Evolutionary conservation across 2,113 vertebrate genomes (phyloP).

Genomic region (Neotragus moschatus): DNA sequence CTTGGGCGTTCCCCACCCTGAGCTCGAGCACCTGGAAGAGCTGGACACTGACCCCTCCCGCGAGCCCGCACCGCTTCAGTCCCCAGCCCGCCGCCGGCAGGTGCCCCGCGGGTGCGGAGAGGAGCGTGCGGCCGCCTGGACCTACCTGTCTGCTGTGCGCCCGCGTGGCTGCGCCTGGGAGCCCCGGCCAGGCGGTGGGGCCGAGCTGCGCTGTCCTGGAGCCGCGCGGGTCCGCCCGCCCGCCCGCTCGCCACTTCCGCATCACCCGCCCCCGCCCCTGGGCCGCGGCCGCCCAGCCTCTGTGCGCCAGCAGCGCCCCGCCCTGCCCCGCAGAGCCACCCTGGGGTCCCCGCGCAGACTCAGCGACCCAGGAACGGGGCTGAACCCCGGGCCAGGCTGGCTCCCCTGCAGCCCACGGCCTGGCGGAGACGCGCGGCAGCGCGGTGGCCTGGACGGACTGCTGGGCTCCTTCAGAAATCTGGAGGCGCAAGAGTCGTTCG

Average conservation of each 20-base stretch:
- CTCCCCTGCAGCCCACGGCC: neutral
- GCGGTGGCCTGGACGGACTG: neutral
- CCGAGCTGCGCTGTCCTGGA: neutral
- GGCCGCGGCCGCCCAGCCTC: neutral
- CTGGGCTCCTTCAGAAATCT: neutral
- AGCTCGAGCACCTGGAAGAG: neutral
- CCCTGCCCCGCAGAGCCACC: neutral
- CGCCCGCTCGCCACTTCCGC: constrained; percentile 49
- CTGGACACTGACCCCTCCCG: neutral
- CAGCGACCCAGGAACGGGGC: neutral
- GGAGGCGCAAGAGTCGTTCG: neutral
- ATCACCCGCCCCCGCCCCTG: constrained; percentile 47
- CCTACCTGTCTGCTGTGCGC: neutral
- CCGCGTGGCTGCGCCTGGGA: neutral
- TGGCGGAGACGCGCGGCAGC: neutral
- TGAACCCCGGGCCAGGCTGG: neutral
- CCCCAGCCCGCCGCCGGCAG: neutral
- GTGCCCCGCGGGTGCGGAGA: neutral
- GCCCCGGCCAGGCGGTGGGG: neutral
- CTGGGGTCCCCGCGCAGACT: neutral
- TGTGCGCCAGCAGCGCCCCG: neutral
- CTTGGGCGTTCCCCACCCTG: neutral
- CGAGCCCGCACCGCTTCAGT: neutral
- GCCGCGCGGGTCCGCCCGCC: neutral
- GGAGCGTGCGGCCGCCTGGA: neutral